phyloP scores from a whole-genome alignment of 2,113 vertebrate species.

The Haliaeetus leucogaster region DNA sequence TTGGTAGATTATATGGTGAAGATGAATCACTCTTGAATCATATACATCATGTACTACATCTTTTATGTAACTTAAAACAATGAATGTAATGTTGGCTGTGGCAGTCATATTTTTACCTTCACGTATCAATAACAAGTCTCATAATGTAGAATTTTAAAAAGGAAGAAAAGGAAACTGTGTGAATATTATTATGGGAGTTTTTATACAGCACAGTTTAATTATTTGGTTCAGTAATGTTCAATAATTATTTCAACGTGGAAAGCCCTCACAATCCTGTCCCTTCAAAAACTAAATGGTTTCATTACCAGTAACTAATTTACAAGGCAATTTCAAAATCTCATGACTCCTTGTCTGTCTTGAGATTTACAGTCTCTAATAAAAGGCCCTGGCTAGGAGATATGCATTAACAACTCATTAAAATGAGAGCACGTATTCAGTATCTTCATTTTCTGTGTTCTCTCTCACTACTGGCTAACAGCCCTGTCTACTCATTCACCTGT shows the following conservation, averaged over 20 bases:
- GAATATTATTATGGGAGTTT: constrained; percentile 68
- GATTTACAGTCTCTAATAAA: constrained; percentile 78
- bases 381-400: constrained; percentile 47
- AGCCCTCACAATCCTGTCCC: constrained; percentile 64
- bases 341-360: constrained; percentile 68
- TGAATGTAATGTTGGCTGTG: constrained; percentile 46
- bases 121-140: constrained; percentile 52
- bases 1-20: neutral
- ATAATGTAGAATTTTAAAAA: constrained; percentile 56
- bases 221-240: constrained; percentile 79
- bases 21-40: constrained; percentile 12
- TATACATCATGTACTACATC: neutral
- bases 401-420: constrained; percentile 75
- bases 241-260: constrained; percentile 72
- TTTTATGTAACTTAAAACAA: constrained; percentile 51
- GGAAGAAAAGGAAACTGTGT: constrained; percentile 61
- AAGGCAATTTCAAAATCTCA: constrained; percentile 75
- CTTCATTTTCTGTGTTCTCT: neutral
- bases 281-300: constrained; percentile 76
- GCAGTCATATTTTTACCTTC: constrained; percentile 45
- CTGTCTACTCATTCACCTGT: neutral
- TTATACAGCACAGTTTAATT: constrained; percentile 74
- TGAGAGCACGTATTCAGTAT: neutral
- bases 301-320: constrained; percentile 77
- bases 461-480: neutral